Evolutionary conservation across 2,888 invertebrate species (phyloP), one percentile per base, ranked within the genome.

Genomic region (Chymomyza procnemis): DNA sequence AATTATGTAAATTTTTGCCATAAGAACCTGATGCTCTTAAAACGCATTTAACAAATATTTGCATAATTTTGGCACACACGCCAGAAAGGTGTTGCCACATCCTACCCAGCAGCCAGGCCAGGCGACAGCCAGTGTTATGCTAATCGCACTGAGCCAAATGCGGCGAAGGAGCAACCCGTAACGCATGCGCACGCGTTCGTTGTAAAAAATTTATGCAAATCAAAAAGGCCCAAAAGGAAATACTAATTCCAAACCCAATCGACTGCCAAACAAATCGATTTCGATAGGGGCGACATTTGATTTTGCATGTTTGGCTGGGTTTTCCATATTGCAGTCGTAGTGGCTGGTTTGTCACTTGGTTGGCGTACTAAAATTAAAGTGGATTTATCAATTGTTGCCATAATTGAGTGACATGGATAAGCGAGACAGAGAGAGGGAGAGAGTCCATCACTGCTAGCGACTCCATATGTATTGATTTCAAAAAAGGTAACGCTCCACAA

Each of bases 101-200:
- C 66, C 52, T 56, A 58, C 55, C 46, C 34, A 63, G 46, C 18
- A 57, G 55, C 9, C 54, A 57, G 55, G 19, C 54, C 48, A n/a
- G n/a, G 47, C 41, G 12, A n/a, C 64, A 76, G 76, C 66, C 78
- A 78, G 79, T 86, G 88, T 88, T 89, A 89, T 89, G 89, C 89
- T 80, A 89, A 89, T 88, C 81, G 71, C 88, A 88, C 89, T 89
- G 89, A 47, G 71, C 69, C 67, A 47, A 62, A 47, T 55, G 30
- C 26, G 55, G 12, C 30, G 56, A 18, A 21, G 54, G 26, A 61
- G 55, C 56, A 19, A 54, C 48, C 50, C 61, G 63, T 63, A 61
- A 71, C 82, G 74, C 80, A 82, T 82, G 74, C 84, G 70, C 63
- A 66, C 64, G 58, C 55, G 81, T 74, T 69, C 71, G 65, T 59